A percentile compares a stretch with the other conserved stretches of the same genome.
These are phyloP conservation scores for Acanthosoma haemorrhoidale DNA, from an alignment of 2,888 invertebrate species.

Conservation along the genomic window DNA sequence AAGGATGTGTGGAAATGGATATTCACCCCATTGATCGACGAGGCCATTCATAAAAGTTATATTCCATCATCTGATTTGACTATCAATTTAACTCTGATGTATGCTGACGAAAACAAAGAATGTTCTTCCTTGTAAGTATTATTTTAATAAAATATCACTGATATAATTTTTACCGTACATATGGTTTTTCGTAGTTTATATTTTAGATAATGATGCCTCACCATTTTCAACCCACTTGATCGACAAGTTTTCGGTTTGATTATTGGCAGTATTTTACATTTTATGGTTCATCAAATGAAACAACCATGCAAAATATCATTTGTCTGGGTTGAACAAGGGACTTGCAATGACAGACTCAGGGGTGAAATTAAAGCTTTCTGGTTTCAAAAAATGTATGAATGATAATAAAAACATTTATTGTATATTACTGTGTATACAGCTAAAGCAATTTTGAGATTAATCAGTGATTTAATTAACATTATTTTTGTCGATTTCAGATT, in stretches of 20 bases:
- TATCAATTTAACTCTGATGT: slow-evolving; percentile 55
- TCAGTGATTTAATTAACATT: not conserved
- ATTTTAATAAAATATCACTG: slow-evolving; percentile 25
- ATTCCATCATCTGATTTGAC: slow-evolving; percentile 57
- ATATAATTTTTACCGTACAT: not conserved
- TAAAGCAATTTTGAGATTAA: not conserved
- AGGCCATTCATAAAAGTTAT: slow-evolving; percentile 52
- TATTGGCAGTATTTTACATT: no score
- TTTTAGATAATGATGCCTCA: no score
- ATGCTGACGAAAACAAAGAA: slow-evolving; percentile 55
- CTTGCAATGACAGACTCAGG: no score
- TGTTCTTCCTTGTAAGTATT: slow-evolving; percentile 51
- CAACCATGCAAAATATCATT: no score
- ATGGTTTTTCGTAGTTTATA: not conserved
- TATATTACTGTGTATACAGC: not conserved
- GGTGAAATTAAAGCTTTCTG: no score
- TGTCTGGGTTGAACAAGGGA: no score
- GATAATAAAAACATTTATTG: not conserved
- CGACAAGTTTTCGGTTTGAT: no score
- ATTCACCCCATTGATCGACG: slow-evolving; percentile 56
- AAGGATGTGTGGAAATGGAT: slow-evolving; percentile 80
- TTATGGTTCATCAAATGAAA: no score
- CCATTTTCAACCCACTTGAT: no score
- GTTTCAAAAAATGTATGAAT: not conserved
- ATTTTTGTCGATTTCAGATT: slow-evolving; percentile 45